A percentile compares a stretch with the other conserved stretches of the same genome.
These are phyloP conservation scores for Crocodylus rhombifer DNA, from an alignment of 2,797 vertebrate genomes.

Conservation along the genomic window DNA sequence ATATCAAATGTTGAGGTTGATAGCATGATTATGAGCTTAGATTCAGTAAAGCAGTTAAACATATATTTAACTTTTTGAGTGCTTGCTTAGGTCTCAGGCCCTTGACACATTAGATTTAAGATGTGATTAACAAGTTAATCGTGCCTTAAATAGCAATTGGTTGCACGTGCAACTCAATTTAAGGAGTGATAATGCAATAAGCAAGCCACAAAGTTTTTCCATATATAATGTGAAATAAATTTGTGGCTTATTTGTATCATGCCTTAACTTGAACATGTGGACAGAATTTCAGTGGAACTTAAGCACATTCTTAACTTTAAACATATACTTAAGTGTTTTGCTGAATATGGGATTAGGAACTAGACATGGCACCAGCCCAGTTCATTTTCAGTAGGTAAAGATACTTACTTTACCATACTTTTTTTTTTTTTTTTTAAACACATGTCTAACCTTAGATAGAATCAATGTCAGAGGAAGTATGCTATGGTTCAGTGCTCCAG, in stretches of 20 bases:
- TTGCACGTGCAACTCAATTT: too few relatives aligned
- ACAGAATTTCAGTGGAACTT: neutral
- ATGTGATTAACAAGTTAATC: too few relatives aligned
- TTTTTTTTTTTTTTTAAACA: neutral
- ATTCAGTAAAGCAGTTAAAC: neutral
- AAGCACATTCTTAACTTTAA: neutral
- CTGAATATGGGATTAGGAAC: neutral
- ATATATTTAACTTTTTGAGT: neutral
- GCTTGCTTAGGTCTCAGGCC: neutral
- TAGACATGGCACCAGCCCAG: neutral
- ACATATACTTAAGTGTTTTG: neutral
- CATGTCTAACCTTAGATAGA: neutral
- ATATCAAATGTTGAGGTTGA: neutral
- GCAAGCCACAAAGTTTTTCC: too few relatives aligned
- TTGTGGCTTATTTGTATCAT: too few relatives aligned
- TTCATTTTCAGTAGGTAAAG: neutral
- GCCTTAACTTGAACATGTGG: too few relatives aligned
- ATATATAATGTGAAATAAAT: too few relatives aligned
- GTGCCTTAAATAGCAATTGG: too few relatives aligned
- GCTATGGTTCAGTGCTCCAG: conserved; percentile 25
- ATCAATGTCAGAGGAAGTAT: conserved; percentile 51
- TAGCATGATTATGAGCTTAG: neutral
- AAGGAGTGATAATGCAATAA: too few relatives aligned
- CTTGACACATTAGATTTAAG: too few relatives aligned
- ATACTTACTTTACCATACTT: neutral